Conservation (phyloP, 2,797 vertebrate genomes). For the Onychomys arenicola region DNA sequence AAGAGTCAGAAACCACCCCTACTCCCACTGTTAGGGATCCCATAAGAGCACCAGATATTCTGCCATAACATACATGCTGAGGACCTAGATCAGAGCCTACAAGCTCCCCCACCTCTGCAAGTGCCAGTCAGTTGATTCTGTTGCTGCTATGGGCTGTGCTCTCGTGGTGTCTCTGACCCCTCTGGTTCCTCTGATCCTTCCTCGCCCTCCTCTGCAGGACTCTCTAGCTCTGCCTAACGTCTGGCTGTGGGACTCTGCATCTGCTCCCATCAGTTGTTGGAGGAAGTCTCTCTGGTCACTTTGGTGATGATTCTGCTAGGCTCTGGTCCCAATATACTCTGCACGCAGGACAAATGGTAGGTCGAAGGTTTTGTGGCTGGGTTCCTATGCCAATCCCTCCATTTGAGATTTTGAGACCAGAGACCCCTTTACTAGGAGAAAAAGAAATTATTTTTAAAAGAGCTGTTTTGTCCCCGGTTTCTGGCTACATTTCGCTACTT, state of each 20-base stretch:
- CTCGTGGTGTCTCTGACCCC: background rate
- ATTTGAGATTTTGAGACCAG: background rate
- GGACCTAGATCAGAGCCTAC: background rate
- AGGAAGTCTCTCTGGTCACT: background rate
- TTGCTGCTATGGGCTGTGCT: background rate
- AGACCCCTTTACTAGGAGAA: background rate
- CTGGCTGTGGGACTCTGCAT: background rate
- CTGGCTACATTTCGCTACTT: constrained; percentile 59
- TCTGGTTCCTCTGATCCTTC: background rate
- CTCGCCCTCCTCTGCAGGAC: background rate
- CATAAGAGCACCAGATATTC: background rate
- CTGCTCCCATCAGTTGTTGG: background rate
- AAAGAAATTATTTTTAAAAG: constrained; percentile 18
- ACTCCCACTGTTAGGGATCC: background rate
- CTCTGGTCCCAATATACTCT: background rate
- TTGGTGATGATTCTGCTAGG: background rate
- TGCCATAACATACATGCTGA: background rate
- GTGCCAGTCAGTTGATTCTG: background rate
- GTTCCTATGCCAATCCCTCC: background rate
- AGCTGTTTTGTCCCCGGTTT: constrained; percentile 69
- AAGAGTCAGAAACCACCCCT: background rate
- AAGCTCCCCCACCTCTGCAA: background rate
- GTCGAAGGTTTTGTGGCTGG: background rate
- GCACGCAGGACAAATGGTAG: background rate
- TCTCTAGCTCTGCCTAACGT: background rate